Percentiles rank a stretch among this genome's conserved stretches.
Evolutionary conservation across 2,797 vertebrate species (phyloP).

Genomic region (Thripadectes ignobilis): DNA sequence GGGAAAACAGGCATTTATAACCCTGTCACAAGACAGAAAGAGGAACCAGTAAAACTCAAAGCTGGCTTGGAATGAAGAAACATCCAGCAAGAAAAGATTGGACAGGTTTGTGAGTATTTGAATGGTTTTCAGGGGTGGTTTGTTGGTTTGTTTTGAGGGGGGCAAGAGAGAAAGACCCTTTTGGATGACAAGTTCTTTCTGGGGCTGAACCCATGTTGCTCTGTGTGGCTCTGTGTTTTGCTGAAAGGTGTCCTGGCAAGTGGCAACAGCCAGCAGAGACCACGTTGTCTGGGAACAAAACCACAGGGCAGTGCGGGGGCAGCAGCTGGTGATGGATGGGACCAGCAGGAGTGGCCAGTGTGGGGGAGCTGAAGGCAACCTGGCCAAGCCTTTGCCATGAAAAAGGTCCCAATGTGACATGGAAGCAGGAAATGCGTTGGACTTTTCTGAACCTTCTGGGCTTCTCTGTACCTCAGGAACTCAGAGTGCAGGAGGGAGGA

Average conservation of each 20-base stretch:
- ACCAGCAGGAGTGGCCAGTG: background rate
- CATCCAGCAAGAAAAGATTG: background rate
- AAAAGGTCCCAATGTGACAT: background rate
- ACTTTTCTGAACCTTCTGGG: background rate
- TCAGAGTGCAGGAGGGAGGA: background rate
- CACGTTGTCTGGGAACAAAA: background rate
- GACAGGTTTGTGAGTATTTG: background rate
- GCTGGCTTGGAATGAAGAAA: background rate
- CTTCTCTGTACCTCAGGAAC: background rate
- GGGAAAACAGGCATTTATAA: background rate
- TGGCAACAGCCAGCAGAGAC: background rate
- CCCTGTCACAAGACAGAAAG: background rate
- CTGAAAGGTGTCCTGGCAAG: background rate
- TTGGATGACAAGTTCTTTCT: background rate
- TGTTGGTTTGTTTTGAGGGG: background rate
- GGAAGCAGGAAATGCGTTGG: background rate
- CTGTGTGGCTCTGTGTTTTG: background rate
- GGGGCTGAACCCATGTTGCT: background rate
- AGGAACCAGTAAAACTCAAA: background rate
- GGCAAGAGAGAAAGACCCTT: background rate
- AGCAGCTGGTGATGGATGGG: background rate
- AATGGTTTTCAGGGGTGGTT: background rate
- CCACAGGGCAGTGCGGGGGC: fast-evolving
- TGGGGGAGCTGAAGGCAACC: background rate
- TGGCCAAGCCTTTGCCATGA: fast-evolving